phyloP scores from a whole-genome alignment of 2,888 invertebrate genomes.

The Tiliacea aurago region DNA sequence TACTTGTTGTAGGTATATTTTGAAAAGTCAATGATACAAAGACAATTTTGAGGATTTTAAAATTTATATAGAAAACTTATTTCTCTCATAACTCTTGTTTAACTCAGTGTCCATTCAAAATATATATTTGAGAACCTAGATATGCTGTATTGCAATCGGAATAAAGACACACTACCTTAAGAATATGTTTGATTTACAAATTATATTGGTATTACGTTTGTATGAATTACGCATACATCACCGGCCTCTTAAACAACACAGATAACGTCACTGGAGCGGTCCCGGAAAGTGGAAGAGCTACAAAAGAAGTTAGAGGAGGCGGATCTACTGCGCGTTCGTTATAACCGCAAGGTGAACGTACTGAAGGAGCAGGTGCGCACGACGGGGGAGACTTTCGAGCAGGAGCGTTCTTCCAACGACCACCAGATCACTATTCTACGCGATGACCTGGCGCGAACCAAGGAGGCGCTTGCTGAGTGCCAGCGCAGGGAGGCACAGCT shows the following conservation, averaged over 20 bases:
- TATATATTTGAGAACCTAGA: too few species aligned
- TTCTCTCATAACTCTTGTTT: too few species aligned
- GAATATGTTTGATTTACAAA: too few species aligned
- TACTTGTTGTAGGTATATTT: too few species aligned
- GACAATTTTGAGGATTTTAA: too few species aligned
- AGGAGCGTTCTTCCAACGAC: slow-evolving; percentile 92
- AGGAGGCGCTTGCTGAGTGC: slow-evolving; percentile 93
- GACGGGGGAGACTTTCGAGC: slow-evolving; percentile 92
- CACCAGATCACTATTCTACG: slow-evolving; percentile 93
- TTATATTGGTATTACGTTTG: too few species aligned
- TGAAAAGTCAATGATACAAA: too few species aligned
- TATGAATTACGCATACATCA: too few species aligned
- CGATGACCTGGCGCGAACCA: slow-evolving; percentile 94
- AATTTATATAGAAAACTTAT: too few species aligned
- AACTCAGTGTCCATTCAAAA: too few species aligned
- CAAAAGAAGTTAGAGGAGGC: slow-evolving; percentile 95
- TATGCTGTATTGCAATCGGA: too few species aligned
- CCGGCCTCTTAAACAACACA: slow-evolving; percentile 78
- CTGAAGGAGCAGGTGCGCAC: slow-evolving; percentile 93
- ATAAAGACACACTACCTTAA: too few species aligned
- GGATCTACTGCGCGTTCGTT: slow-evolving; percentile 94
- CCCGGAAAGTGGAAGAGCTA: slow-evolving; percentile 95
- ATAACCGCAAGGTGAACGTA: slow-evolving; percentile 93
- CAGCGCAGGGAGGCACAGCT: slow-evolving; percentile 94
- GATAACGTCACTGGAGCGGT: slow-evolving; percentile 96